Conservation (phyloP, 2,888 invertebrate species). For the Keiferia lycopersicella region DNA sequence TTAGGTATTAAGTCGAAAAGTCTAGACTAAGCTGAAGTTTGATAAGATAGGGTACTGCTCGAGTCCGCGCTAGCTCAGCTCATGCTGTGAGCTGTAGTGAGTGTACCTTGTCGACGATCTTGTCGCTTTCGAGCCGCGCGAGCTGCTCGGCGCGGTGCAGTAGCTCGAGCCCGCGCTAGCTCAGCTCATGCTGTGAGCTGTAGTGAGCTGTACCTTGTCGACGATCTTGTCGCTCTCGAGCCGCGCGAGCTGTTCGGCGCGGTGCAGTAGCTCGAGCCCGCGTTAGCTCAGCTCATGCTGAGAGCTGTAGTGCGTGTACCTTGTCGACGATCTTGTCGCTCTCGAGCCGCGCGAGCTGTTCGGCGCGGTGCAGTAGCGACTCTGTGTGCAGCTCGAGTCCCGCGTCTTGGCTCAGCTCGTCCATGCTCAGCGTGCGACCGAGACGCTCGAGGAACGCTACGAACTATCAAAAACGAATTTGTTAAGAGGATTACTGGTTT, state of each 20-base stretch:
- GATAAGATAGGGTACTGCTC: too few relatives aligned
- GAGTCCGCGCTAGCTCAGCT: too few relatives aligned
- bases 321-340: constrained; percentile 92
- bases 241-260: constrained; percentile 91
- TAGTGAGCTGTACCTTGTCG: constrained; percentile 84
- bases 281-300: constrained; percentile 83
- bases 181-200: constrained; percentile 88
- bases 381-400: constrained; percentile 92
- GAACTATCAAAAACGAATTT: constrained; percentile 79
- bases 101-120: constrained; percentile 89
- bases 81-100: background rate
- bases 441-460: constrained; percentile 91
- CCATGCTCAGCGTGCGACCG: constrained; percentile 91
- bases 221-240: constrained; percentile 91
- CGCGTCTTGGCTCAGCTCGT: constrained; percentile 89
- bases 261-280: constrained; percentile 91
- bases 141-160: constrained; percentile 93
- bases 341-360: constrained; percentile 90
- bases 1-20: too few relatives aligned
- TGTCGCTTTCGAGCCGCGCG: constrained; percentile 89
- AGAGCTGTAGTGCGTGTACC: constrained; percentile 67
- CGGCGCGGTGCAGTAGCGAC: constrained; percentile 90
- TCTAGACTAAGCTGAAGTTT: too few relatives aligned
- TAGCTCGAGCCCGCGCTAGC: constrained; percentile 87
- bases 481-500: too few relatives aligned